Conservation (phyloP, 2,797 vertebrate genomes). For the Pitangus sulphuratus region DNA sequence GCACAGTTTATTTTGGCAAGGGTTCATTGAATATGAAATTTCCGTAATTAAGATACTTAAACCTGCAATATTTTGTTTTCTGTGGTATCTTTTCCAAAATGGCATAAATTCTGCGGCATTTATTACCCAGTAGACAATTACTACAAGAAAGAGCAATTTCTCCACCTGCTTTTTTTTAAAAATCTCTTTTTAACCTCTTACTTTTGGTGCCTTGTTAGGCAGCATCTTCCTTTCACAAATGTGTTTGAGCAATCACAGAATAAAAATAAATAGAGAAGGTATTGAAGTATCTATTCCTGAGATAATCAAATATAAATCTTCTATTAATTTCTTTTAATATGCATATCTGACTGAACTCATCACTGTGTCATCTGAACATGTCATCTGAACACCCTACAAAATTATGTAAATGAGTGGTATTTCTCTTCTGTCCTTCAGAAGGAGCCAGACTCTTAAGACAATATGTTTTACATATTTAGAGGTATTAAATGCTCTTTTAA, state of each 20-base stretch:
- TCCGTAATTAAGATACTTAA: slow-evolving; percentile 78
- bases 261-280: background rate
- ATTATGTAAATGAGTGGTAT: background rate
- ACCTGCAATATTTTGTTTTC: slow-evolving; percentile 74
- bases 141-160: slow-evolving; percentile 59
- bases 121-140: slow-evolving; percentile 62
- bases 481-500: background rate
- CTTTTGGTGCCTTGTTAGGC: slow-evolving; percentile 1
- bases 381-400: background rate
- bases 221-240: background rate
- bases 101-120: slow-evolving; percentile 60
- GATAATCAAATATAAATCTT: background rate
- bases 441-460: background rate
- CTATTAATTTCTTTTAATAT: background rate
- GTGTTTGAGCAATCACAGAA: background rate
- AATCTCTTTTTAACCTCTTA: background rate
- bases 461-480: background rate
- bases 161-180: background rate
- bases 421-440: slow-evolving; percentile 20
- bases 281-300: background rate
- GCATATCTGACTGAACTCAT: background rate
- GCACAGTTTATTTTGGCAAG: slow-evolving; percentile 78
- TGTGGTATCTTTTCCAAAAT: slow-evolving; percentile 51
- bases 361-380: background rate
- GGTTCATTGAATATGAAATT: slow-evolving; percentile 77